Evolutionary conservation across 2,113 vertebrate species (phyloP), one percentile per base, ranked within the genome.

Genomic region (Cinclus mexicanus): DNA sequence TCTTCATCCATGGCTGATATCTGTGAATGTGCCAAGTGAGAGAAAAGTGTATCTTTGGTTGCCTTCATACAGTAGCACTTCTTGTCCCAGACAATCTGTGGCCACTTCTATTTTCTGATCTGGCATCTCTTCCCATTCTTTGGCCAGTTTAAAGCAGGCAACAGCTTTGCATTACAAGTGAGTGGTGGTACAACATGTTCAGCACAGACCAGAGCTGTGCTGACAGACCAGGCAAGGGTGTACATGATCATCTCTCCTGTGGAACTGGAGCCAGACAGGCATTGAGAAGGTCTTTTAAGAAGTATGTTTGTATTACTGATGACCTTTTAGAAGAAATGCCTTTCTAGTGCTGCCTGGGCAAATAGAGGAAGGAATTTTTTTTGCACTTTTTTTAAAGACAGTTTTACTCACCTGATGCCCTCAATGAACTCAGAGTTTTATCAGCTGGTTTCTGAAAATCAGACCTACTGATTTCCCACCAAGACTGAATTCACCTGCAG

Each of bases 281-380:
- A 83, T 85, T 68, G 44, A 91, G 35, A 52, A 95, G 47, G 35
- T 79, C 67, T 95, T 95, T 94, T 50, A 65, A 95, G 55, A 87
- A 60, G 39, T 14, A 17, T 83, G 55, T 95, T 97, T 94, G 33
- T 33, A n/a, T 42, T 91, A 31, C 74, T 94, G 81, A 46, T 88
- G 89, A 93, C 63, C 89, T 96, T 95, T 94, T 23, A 76, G 71
- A 91, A 91, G 75, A 65, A 91, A 65, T 57, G 3, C 49, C 14
- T 79, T 93, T 91, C 42, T n/a, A 33, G 17, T 57, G 25, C 68
- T 4, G 2, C 29, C 26, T 83, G n/a, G 59, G 57, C 28, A 87
- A 85, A 65, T 33, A 55, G 26, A 79, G 6, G 21, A 79, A 76
- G 18, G 12, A 17, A 15, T 6, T 12, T 50, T 25, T 25, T 44